Percentiles rank a stretch among this genome's conserved stretches.
phyloP scores from a whole-genome alignment of 2,113 vertebrate species.

The Hyla sarda region DNA sequence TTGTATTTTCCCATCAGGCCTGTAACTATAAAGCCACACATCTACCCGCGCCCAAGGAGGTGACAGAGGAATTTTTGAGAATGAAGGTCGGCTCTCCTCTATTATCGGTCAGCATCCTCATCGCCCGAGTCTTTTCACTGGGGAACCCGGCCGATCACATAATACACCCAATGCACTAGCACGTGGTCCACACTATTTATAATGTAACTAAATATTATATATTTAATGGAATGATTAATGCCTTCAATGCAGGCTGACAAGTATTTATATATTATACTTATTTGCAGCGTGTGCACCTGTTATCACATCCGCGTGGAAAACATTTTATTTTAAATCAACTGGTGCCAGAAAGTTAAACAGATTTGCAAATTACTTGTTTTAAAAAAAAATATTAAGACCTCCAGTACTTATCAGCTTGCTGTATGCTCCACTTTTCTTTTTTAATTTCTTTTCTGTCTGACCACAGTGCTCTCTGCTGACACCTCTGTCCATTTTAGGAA shows the following conservation, averaged over 20 bases:
- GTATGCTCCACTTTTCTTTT: too few relatives aligned
- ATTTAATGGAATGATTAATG: slow-evolving; percentile 23
- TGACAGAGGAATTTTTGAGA: neutral
- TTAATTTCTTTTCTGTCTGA: too few relatives aligned
- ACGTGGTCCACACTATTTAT: too few relatives aligned
- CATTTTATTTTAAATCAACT: too few relatives aligned
- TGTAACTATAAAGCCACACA: neutral
- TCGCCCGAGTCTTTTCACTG: slow-evolving; percentile 34
- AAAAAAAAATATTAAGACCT: too few relatives aligned
- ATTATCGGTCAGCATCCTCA: neutral
- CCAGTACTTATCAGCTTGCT: too few relatives aligned
- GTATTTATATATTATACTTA: neutral
- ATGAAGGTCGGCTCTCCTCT: neutral
- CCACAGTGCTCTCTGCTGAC: too few relatives aligned
- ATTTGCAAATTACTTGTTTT: too few relatives aligned
- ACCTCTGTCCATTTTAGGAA: too few relatives aligned
- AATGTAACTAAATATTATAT: slow-evolving; percentile 41
- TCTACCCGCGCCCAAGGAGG: neutral
- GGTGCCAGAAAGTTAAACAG: too few relatives aligned
- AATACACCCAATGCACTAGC: neutral
- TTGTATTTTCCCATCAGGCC: slow-evolving; percentile 12
- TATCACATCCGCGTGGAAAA: too few relatives aligned
- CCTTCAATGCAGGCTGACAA: slow-evolving; percentile 47
- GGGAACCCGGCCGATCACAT: slow-evolving; percentile 8
- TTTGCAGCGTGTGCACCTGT: neutral